Evolutionary conservation across 2,888 invertebrate species (phyloP), one percentile per base, ranked within the genome.

Genomic region (Eupithecia abbreviata): DNA sequence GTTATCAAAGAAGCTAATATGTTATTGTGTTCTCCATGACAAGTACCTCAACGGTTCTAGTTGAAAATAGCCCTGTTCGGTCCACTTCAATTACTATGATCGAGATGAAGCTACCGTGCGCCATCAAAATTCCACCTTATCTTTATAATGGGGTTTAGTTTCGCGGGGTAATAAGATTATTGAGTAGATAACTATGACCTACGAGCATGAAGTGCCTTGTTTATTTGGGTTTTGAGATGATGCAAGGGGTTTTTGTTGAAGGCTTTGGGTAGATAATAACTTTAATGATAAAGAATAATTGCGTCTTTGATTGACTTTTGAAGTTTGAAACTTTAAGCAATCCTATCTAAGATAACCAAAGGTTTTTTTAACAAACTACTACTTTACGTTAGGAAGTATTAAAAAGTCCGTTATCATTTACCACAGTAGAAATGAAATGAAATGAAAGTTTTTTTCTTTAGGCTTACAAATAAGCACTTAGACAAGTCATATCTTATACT

Each of bases 51-150:
- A 47, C 42, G 78, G 1, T n/a, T 41, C 65, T 18, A 69, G 86
- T 85, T 86, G 89, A 88, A 90, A 91, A 91, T 92, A 90, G 88
- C 88, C 86, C 49, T 79, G 81, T 78, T 77, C 79, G 76, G 79
- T 81, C 74, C 77, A 76, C 80, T 78, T 81, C 80, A 79, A 93
- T 93, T 91, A 93, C 92, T 91, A 89, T 92, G 91, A 92, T 92
- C 90, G 86, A 85, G 79, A 80, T 79, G 80, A 81, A 82, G 90
- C 91, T 91, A 90, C 89, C 85, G 89, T 87, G 84, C 82, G 81
- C 84, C 82, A 84, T 84, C 84, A 84, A 84, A 85, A 84, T 85
- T 84, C 85, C 82, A 79, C 79, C 81, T 82, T 82, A 82, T 80
- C 80, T 79, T 73, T 77, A 78, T 81, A 82, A 82, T 81, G 76